phyloP scores from a whole-genome alignment of 2,888 invertebrate species.

The Muschampia plurimacula region DNA sequence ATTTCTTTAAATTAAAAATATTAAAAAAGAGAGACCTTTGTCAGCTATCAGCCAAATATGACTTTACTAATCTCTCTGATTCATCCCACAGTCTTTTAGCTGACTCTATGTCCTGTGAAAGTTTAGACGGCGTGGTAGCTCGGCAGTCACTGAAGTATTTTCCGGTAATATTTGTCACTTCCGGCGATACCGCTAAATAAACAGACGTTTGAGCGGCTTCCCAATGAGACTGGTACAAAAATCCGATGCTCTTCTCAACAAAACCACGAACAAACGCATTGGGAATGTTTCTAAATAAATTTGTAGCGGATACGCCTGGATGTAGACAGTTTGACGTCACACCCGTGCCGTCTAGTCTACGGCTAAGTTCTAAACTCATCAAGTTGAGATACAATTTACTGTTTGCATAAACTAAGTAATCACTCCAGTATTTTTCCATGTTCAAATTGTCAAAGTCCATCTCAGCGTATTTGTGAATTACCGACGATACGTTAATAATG shows the following conservation, averaged over 20 bases:
- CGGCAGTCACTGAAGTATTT: slow-evolving; percentile 88
- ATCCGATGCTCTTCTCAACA: slow-evolving; percentile 59
- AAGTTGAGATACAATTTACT: slow-evolving; percentile 88
- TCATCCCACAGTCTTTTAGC: slow-evolving; percentile 88
- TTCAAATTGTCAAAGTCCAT: slow-evolving; percentile 78
- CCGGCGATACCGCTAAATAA: slow-evolving; percentile 83
- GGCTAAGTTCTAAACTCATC: slow-evolving; percentile 87
- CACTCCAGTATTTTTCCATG: slow-evolving; percentile 82
- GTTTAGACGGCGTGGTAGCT: slow-evolving; percentile 76
- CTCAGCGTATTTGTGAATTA: slow-evolving; percentile 81
- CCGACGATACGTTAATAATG: slow-evolving; percentile 87
- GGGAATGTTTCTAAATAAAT: slow-evolving; percentile 87
- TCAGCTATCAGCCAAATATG: slow-evolving; percentile 30
- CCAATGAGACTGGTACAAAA: slow-evolving; percentile 84
- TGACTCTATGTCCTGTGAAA: slow-evolving; percentile 80
- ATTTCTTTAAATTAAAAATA: neutral
- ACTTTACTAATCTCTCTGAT: slow-evolving; percentile 85
- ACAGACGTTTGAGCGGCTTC: slow-evolving; percentile 89
- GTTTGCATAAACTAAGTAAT: slow-evolving; percentile 76
- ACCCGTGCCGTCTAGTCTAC: slow-evolving; percentile 83
- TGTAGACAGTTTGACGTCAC: slow-evolving; percentile 90
- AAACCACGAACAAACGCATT: slow-evolving; percentile 61
- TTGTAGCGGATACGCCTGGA: slow-evolving; percentile 89
- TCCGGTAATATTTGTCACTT: slow-evolving; percentile 86
- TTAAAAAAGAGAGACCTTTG: neutral